Base-by-base conservation (phyloP, 2,888 invertebrate species). In the Eristalis tenax region DNA sequence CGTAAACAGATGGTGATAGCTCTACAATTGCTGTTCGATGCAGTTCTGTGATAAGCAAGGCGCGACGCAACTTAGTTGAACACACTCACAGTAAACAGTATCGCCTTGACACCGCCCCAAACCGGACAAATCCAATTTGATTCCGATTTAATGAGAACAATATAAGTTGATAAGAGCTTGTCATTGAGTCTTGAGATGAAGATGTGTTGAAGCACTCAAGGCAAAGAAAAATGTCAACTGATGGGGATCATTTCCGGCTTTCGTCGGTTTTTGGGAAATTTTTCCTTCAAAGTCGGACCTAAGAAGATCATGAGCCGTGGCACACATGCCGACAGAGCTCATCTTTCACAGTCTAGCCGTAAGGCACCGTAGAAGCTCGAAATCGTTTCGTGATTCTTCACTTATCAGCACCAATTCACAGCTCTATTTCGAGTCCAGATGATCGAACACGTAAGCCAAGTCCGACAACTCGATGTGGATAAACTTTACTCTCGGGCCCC, bases 71-170 rank as follows among this genome's bases (percentile, higher is more conserved):
- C 50, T 50, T 18, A 18, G 50, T 8, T 50, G 0, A 18, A 18
- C 50, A 50, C 50, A 69, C 35, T 68, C 22, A 57, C 57, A 43
- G 81, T 38, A 43, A 64, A 59, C 65, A 35, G 69, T 50, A 61
- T 80, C 66, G 43, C 50, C 43, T 66, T 68, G 43, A 40, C 63
- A 63, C 81, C 70, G 71, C 68, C 35, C n/a, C 11, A 23, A 85
- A 85, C 85, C 63, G 64, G 81, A 77, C 76, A 71, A 73, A 85
- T 66, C 84, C 56, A 32, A 84, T 71, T 26, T 11, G 26, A 43
- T 22, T 57, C 11, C n/a, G 56, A 66, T 35, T 22, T 6, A 50
- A 50, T 50, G 50, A 13, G 28, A 50, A 18, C 35, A 23, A 69
- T 11, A 22, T 23, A 10, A 1, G 59, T 38, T 68, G 59, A 57